Evolutionary conservation across 2,888 invertebrate genomes (phyloP), one percentile per base, ranked within the genome.

Genomic region (Nowickia ferox): DNA sequence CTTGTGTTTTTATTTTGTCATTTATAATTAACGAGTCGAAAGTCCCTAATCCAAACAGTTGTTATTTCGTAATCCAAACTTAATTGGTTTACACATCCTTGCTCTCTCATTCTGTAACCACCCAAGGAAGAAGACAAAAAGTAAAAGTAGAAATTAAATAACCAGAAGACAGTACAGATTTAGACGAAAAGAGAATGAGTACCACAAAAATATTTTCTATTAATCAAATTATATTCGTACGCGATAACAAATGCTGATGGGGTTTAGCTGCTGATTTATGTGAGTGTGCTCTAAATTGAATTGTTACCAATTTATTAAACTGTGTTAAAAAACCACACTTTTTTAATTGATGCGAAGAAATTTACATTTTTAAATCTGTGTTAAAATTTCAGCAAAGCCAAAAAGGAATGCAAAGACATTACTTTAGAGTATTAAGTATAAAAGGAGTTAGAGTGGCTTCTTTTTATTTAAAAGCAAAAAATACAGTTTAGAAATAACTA

Each of bases 291-390:
- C 55, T 84, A 55, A 84, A 83, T 68, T 63, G 65, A 87, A 87
- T 82, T 87, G 81, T 72, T 78, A 65, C 71, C 82, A 84, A 87
- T 87, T 87, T 87, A 85, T 87, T 85, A 84, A 84, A 85, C 74
- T 75, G 82, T 85, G 79, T 78, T 15, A 63, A 19, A 69, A 76
- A 30, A 38, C 40, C 63, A 65, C 51, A 71, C 48, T 65, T 65
- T 74, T 5, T 42, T 48, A 66, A 66, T 5, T 57, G 15, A 51
- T 53, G 53, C 10, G 15, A 40, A 17, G 6, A 13, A 81, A 44
- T 61, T 44, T 1, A 19, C 19, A 9, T 10, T 53, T 42, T 59
- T 13, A 72, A 65, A 11, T 55, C 42, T 40, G 9, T 55, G 38
- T 46, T 38, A 44, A 15, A 65, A 44, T 51, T 15, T 46, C 6